Base-by-base conservation (phyloP, 2,113 vertebrate genomes). In the Trogon surrucura region DNA sequence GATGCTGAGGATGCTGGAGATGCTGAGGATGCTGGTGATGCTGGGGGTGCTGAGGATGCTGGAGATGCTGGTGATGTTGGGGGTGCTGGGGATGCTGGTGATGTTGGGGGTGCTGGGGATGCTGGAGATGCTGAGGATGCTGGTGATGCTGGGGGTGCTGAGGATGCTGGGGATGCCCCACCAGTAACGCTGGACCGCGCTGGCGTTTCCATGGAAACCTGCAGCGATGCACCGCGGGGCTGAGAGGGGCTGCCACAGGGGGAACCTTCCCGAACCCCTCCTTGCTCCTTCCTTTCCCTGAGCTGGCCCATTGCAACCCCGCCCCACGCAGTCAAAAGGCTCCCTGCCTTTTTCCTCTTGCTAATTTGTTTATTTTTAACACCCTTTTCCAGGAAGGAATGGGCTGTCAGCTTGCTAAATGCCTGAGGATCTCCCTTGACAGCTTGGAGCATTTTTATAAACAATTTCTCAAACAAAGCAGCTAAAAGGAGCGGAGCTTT, bases 131-230 rank as follows among this genome's bases (percentile, higher is more conserved):
- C 36, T 36, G 36, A 36, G 36, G 36, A 36, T 36, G 36, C 36
- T 36, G 36, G 36, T 8, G 36, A 8, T 36, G 86, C 80, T 11
- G 47, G 47, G 22, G 22, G 26, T 56, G 26, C 74, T 91, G 62
- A 57, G 20, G 36, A 14, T 69, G 62, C 51, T 62, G 41, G 96
- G 95, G 97, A 97, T 96, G 83, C 91, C 96, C 96, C 62, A 60
- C 84, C 64, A 92, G 87, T 86, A 88, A 86, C 80, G 38, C 61
- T 15, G 85, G 96, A 51, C 85, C 65, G 45, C 11, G 65, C 97
- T 20, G 65, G 50, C 22, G 97, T 98, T 97, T 92, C 98, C 95
- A 96, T 97, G 97, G 98, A 75, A 97, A 98, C 96, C n/a, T 36
- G 65, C 93, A 51, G 77, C 15, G 80, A 57, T 95, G 60, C 25